Percentiles rank a stretch among this genome's conserved stretches.
phyloP scores from a whole-genome alignment of 2,888 invertebrate species.

The Alentia gelatinosa region DNA sequence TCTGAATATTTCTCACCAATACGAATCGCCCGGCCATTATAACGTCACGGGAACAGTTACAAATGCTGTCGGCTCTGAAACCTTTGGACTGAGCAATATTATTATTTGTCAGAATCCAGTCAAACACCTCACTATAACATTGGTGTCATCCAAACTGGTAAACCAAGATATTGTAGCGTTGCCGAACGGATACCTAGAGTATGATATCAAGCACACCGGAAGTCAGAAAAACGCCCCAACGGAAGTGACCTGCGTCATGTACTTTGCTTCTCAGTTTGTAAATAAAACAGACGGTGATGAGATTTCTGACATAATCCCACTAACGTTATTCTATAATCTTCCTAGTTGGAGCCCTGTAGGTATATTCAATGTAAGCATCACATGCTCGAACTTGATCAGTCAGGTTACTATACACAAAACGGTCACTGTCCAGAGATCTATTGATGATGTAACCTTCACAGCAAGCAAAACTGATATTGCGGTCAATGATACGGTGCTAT shows the following conservation, averaged over 20 bases:
- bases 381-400: background rate
- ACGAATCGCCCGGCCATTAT: background rate
- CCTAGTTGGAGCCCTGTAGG: background rate
- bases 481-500: constrained; percentile 12
- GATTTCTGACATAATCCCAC: background rate
- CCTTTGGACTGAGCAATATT: background rate
- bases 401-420: background rate
- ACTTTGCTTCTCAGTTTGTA: background rate
- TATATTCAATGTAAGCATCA: background rate
- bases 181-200: background rate
- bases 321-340: background rate
- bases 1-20: background rate
- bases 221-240: background rate
- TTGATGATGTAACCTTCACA: background rate
- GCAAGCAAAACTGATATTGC: background rate
- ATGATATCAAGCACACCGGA: background rate
- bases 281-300: background rate
- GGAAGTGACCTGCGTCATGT: background rate
- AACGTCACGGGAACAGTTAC: background rate
- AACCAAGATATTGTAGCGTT: background rate
- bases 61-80: background rate
- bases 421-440: background rate
- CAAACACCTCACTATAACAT: background rate
- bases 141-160: background rate
- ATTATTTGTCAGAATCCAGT: constrained; percentile 25